phyloP scores from a whole-genome alignment of 1,140 invertebrate genomes.

The Aphaenogaster ashmeadi region DNA sequence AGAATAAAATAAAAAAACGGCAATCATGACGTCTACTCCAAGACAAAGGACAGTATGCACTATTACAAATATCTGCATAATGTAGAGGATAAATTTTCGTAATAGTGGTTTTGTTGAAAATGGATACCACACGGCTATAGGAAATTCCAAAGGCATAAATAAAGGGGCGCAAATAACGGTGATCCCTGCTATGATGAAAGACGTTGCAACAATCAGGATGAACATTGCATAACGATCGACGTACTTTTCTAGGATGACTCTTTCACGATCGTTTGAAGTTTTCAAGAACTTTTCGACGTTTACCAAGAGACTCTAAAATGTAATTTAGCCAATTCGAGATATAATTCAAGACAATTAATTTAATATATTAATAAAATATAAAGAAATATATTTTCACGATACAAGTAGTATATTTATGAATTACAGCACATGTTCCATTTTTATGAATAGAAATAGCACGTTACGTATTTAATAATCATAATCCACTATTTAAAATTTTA shows the following conservation, averaged over 20 bases:
- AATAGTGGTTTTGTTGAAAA: neutral
- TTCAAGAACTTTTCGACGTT: conserved; percentile 54
- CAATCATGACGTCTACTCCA: neutral
- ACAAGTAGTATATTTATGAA: too few species aligned
- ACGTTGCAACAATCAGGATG: conserved; percentile 20
- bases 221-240: conserved; percentile 65
- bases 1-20: neutral
- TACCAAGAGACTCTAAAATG: conserved; percentile 44
- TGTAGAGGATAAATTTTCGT: neutral
- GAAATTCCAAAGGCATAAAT: neutral
- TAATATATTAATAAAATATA: too few species aligned
- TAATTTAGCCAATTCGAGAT: neutral
- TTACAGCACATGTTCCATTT: too few species aligned
- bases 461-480: too few species aligned
- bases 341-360: neutral
- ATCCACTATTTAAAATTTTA: too few species aligned
- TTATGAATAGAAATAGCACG: too few species aligned
- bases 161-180: conserved; percentile 40
- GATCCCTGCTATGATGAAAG: conserved; percentile 29
- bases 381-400: too few species aligned
- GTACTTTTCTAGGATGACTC: conserved; percentile 66
- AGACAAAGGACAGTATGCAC: neutral
- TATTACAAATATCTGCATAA: neutral
- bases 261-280: conserved; percentile 33
- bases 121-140: neutral